These are phyloP conservation scores for Hemaris fuciformis DNA, from an alignment of 2,888 invertebrate species.

Conservation along the genomic window DNA sequence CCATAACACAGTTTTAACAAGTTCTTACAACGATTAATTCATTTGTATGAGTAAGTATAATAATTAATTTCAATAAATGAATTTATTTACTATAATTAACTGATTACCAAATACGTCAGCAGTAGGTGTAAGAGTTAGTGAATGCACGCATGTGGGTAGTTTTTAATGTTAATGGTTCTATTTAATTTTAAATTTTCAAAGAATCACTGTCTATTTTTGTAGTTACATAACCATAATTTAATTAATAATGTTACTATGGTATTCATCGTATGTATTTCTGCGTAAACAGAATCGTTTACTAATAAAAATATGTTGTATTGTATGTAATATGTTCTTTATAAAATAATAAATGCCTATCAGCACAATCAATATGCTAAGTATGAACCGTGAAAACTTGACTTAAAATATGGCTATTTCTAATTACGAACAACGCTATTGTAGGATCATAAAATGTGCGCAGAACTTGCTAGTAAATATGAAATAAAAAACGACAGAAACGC, in stretches of 20 bases:
- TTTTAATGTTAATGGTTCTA: neutral
- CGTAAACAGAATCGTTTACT: neutral
- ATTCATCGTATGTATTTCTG: neutral
- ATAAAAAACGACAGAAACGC: constrained; percentile 23
- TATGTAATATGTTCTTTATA: neutral
- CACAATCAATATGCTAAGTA: neutral
- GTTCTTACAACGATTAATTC: too few species aligned
- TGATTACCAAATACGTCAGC: neutral
- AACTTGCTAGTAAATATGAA: constrained; percentile 19
- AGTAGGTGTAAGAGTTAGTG: neutral
- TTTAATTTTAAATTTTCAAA: neutral
- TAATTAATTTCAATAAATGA: too few species aligned
- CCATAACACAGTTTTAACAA: too few species aligned
- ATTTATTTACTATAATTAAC: too few species aligned
- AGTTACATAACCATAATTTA: neutral
- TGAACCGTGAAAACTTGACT: neutral
- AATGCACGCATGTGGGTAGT: neutral
- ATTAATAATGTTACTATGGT: neutral
- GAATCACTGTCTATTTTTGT: neutral
- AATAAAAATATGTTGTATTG: too few species aligned
- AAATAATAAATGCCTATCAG: neutral
- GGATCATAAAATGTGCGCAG: constrained; percentile 17
- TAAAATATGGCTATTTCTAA: neutral
- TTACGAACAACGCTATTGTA: constrained; percentile 18
- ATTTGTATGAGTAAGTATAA: too few species aligned